Base-by-base conservation (phyloP, 2,797 vertebrate species). In the Dipus sagitta region DNA sequence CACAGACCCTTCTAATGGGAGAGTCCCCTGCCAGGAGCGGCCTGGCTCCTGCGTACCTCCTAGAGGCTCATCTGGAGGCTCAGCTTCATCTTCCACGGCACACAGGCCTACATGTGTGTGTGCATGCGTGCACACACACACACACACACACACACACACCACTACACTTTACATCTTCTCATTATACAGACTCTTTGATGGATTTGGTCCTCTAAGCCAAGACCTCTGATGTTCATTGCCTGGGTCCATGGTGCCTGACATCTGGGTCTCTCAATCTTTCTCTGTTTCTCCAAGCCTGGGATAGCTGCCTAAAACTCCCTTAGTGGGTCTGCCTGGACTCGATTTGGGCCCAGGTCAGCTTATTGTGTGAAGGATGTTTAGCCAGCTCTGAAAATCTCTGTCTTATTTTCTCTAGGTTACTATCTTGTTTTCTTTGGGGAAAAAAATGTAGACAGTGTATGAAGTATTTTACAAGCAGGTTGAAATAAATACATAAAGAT, bases 401-500 rank as follows among this genome's bases (percentile, higher is more conserved):
- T 62, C 86, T 72, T 86, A 71, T 91, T 65, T 94, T 86, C 67
- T 86, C 72, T 24, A 74, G 23, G 47, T 38, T 82, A 64, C 58
- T 91, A 47, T 52, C 76, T 38, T 38, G 38, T 84, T 70, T 67
- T 90, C 54, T 58, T 83, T 86, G 28, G 62, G 32, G 17, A 54
- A 28, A 54, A 28, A 68, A 64, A 20, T 18, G 54, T 28, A 21
- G 20, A 74, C 24, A 54, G 64, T 71, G 34, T 91, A 54, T 58
- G 21, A 88, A 52, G 78, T 14, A 77, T 67, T 60, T 89, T 67
- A 76, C 75, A 60, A 90, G 64, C 13, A 64, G 26, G 75, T 24
- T 15, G 20, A 82, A 21, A 92, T 88, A 94, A 85, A 64, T 68
- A 28, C 47, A 95, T 70, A 88, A 95, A 93, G 52, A n/a, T 90